Evolutionary conservation across 2,888 invertebrate species (phyloP), one percentile per base, ranked within the genome.

Genomic region (Mesoligia furuncula): DNA sequence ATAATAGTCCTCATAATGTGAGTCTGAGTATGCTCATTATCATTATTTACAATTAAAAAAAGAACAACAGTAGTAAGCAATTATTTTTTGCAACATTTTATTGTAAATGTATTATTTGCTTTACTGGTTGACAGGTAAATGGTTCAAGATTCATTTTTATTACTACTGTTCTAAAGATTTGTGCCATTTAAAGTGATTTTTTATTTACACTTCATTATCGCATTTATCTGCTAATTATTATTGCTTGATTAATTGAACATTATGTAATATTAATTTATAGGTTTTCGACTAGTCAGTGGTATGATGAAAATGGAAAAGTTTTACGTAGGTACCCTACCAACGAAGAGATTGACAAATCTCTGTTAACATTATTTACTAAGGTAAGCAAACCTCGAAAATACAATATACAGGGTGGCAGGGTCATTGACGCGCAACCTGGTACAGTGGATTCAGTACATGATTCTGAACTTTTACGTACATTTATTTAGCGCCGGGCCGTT

Each of bases 241-340:
- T 11, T 31, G 51, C 64, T 66, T 65, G 8, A 59, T 74, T 54
- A 13, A 20, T 62, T 64, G 7, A 62, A 15, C 36, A 59, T 59
- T 45, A 64, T 64, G 48, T 39, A n/a, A 76, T 73, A 78, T 77
- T 85, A 31, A 81, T 84, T 86, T 90, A 81, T 95, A 98, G 98
- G 92, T 98, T 99, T 95, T 97, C 97, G 90, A 97, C 97, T 92
- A 98, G 98, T 95, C 98, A 98, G 88, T 98, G 98, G 98, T 98
- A 98, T 94, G 98, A 98, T 95, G 98, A 98, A 92, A 97, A 97
- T 96, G 98, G 98, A 81, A 97, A 97, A 91, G 95, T 97, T 83
- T 94, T 98, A 91, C 97, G 97, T 92, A 97, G 95, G 89, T 96
- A 95, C 90, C 95, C 94, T 80, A 94, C 96, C 77, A 96, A 95